Percentiles rank a stretch among this genome's conserved stretches.
Conservation (phyloP, 2,888 invertebrate species). For the Oligia strigilis region DNA sequence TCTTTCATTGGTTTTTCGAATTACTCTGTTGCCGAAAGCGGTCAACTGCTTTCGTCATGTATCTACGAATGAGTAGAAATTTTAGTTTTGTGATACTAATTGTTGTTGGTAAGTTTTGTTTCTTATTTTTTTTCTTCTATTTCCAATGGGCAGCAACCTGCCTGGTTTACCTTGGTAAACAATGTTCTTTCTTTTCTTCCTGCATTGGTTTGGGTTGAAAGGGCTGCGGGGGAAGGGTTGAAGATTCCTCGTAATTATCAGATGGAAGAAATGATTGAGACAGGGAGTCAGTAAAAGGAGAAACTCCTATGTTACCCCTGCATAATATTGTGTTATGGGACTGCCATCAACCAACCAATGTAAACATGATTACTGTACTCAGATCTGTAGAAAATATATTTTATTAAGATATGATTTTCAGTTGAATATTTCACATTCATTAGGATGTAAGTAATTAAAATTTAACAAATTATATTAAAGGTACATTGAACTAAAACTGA, state of each 20-base stretch:
- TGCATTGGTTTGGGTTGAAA: not conserved
- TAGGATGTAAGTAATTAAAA: not conserved
- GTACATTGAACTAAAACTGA: slow-evolving; percentile 43
- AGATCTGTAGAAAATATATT: not conserved
- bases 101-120: slow-evolving; percentile 56
- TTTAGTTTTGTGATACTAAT: slow-evolving; percentile 50
- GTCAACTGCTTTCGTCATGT: slow-evolving; percentile 40
- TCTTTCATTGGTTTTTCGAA: slow-evolving; percentile 21
- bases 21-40: slow-evolving; percentile 16
- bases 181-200: not conserved
- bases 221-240: too few relatives aligned
- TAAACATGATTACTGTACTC: not conserved
- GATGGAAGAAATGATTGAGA: not conserved
- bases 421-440: not conserved
- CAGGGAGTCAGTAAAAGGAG: not conserved
- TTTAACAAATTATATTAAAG: not conserved
- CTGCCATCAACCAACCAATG: not conserved
- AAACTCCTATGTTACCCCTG: not conserved
- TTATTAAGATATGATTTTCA: not conserved
- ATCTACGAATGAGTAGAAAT: slow-evolving; percentile 36
- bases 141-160: not conserved
- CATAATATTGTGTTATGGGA: not conserved
- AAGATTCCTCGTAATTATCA: not conserved
- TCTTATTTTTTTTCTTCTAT: not conserved
- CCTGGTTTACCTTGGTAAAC: not conserved